Conservation (phyloP, 1,140 invertebrate genomes). For the Zaprionus vittiger region DNA sequence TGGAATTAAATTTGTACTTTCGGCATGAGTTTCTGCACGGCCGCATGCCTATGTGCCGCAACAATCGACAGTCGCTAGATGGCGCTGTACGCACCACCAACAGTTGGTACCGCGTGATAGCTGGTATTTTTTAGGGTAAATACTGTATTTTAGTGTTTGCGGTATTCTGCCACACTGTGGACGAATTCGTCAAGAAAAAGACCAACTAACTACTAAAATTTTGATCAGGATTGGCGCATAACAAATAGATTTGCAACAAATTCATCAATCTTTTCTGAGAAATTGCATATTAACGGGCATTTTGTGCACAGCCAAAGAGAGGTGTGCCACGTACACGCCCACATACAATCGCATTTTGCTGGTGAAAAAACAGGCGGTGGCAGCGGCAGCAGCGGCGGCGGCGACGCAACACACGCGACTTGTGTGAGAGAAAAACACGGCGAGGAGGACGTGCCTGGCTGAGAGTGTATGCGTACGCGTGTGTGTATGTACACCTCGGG, state of each 20-base stretch:
- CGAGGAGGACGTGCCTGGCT: conserved; percentile 33
- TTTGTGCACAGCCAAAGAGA: conserved; percentile 23
- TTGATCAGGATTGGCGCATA: conserved; percentile 41
- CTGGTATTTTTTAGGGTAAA: conserved; percentile 21
- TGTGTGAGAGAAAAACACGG: conserved; percentile 57
- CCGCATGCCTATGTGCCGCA: not conserved
- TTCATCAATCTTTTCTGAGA: conserved; percentile 50
- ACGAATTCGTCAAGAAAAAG: conserved; percentile 45
- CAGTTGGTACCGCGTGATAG: conserved; percentile 32
- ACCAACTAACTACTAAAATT: conserved; percentile 33
- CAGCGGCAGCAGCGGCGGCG: conserved; percentile 30
- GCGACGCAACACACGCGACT: conserved; percentile 61
- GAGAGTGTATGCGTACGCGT: conserved; percentile 14
- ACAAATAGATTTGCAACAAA: conserved; percentile 26
- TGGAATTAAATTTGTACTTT: not conserved
- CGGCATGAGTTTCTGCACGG: not conserved
- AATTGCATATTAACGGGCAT: conserved; percentile 50
- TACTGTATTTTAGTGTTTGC: not conserved
- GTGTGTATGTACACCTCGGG: conserved; percentile 27
- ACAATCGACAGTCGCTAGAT: not conserved
- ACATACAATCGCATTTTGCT: conserved; percentile 47
- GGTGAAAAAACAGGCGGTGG: conserved; percentile 72
- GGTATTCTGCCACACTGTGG: conserved; percentile 22
- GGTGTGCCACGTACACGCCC: conserved; percentile 26
- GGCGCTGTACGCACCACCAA: conserved; percentile 18